Conservation (phyloP, 2,888 invertebrate species). For the Sepiola atlantica region DNA sequence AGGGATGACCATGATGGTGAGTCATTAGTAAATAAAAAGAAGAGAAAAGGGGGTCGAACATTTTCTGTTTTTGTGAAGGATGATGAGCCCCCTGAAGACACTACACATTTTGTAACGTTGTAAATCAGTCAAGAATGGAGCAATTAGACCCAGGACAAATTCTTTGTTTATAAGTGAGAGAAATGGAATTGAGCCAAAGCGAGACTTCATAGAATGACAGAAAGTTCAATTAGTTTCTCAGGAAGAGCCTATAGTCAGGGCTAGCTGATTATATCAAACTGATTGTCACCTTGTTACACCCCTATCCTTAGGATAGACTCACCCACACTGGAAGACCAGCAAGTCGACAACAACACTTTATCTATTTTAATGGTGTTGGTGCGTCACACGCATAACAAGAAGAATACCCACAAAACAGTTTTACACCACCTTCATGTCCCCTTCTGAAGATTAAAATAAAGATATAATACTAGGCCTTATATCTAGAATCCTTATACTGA, state of each 20-base stretch:
- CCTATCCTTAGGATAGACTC: background rate
- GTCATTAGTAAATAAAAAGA: too few species aligned
- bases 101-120: background rate
- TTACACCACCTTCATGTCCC: too few species aligned
- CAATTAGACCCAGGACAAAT: background rate
- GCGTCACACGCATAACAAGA: too few species aligned
- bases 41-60: too few species aligned
- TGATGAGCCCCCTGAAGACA: background rate
- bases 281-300: background rate
- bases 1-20: too few species aligned
- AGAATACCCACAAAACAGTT: too few species aligned
- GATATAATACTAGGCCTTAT: too few species aligned
- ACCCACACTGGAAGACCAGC: background rate
- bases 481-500: too few species aligned
- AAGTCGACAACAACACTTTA: background rate
- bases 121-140: background rate
- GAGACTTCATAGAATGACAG: background rate
- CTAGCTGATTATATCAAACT: background rate
- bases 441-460: too few species aligned
- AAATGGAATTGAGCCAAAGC: background rate
- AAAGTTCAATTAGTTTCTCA: background rate
- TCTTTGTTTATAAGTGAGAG: background rate
- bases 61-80: too few species aligned
- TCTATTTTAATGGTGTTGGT: constrained; percentile 3
- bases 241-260: background rate